Conservation (phyloP, 2,888 invertebrate species). For the Polyommatus iphigenia region DNA sequence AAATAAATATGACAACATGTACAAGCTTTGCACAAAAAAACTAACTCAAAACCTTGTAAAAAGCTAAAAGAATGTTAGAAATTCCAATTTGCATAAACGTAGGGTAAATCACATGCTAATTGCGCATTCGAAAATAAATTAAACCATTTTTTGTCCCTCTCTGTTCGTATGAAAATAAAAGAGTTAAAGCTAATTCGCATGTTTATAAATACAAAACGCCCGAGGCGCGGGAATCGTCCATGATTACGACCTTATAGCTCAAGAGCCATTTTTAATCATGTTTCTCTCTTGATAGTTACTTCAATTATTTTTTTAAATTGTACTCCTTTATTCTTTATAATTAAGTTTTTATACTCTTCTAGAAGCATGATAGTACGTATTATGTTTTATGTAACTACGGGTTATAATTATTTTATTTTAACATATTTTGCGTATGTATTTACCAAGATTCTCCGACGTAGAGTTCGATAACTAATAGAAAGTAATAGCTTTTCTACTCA, state of each 20-base stretch:
- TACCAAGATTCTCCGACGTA: not conserved
- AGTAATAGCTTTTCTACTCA: not conserved
- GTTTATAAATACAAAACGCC: constrained; percentile 46
- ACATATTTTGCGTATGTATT: not conserved
- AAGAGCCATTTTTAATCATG: constrained; percentile 48
- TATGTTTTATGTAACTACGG: not conserved
- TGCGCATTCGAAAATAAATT: constrained; percentile 10
- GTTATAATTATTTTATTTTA: not conserved
- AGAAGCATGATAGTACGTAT: not conserved
- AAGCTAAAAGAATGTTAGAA: not conserved
- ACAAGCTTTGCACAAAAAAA: too few species aligned
- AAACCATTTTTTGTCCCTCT: not conserved
- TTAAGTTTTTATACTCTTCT: not conserved
- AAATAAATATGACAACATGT: too few species aligned
- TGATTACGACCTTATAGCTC: constrained; percentile 58
- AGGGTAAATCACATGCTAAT: constrained; percentile 8
- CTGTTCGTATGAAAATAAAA: constrained; percentile 19
- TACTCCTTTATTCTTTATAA: constrained; percentile 21
- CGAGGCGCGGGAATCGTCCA: constrained; percentile 54
- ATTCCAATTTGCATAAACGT: constrained; percentile 4
- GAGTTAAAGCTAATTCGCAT: constrained; percentile 41
- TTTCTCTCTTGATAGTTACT: constrained; percentile 34
- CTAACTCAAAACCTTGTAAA: not conserved
- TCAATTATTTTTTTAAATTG: constrained; percentile 30
- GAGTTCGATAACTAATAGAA: not conserved